Conservation (phyloP, 2,113 vertebrate genomes). For the Panthera uncia region DNA sequence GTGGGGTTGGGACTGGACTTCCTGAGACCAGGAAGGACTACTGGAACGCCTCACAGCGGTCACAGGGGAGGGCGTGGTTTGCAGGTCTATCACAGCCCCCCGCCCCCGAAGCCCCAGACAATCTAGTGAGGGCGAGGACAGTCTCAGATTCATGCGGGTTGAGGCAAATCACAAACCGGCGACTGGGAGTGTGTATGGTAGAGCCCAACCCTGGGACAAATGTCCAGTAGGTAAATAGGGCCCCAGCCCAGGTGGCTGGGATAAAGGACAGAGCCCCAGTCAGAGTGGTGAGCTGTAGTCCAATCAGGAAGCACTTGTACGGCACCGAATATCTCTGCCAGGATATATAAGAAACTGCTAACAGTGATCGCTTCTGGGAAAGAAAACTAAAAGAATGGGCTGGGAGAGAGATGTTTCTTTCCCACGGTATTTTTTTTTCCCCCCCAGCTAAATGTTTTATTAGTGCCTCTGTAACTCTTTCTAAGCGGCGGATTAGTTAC, state of each 20-base stretch:
- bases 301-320: background rate
- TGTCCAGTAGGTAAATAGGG: background rate
- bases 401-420: background rate
- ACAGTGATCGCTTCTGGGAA: background rate
- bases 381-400: background rate
- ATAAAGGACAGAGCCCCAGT: background rate
- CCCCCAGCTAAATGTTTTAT: background rate
- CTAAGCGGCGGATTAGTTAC: background rate
- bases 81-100: background rate
- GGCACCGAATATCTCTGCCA: background rate
- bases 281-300: accelerated
- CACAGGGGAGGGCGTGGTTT: background rate
- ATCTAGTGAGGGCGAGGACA: background rate
- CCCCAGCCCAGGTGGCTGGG: background rate
- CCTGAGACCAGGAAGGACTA: background rate
- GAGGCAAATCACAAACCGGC: background rate
- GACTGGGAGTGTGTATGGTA: background rate
- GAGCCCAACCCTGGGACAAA: background rate
- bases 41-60: background rate
- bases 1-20: background rate
- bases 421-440: background rate
- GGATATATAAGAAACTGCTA: background rate
- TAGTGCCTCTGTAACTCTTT: background rate
- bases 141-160: background rate
- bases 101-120: background rate